Evolutionary conservation across 2,888 invertebrate genomes (phyloP), one percentile per base, ranked within the genome.

Genomic region (Drosophila helvetica): DNA sequence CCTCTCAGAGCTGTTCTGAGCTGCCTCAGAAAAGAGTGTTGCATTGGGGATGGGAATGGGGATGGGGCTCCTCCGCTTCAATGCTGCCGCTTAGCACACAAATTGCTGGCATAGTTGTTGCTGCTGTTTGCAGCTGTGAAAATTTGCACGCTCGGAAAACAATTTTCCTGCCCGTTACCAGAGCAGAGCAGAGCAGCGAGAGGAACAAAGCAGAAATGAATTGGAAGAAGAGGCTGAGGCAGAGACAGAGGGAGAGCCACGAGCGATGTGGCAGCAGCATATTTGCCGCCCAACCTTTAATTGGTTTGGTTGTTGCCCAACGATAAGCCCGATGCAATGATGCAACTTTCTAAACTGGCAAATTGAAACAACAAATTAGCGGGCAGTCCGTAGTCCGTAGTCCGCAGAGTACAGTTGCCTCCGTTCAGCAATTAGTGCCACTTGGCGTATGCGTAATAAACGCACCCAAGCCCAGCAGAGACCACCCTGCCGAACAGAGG

Each of bases 71-170:
- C 38, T 68, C 72, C 66, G 67, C 74, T 75, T 79, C 83, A 66
- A 77, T 67, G 77, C 75, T 78, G 82, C 77, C 87, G 82, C 87
- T 53, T 75, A 75, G 66, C 77, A 74, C 63, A 75, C 69, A 87
- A 87, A 85, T 87, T 87, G 74, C 77, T 82, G 74, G 83, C 85
- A 83, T 83, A 82, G 79, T 76, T 84, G 85, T 51, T 56, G 53
- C 19, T 70, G 64, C 51, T 62, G 54, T 33, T 72, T 73, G 61
- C 83, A 80, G 86, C 88, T 85, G 84, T 86, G 84, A 85, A 85
- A 85, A 88, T 85, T 85, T 86, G 86, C 88, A 86, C 84, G 83
- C 83, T 88, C 80, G 71, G 74, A 73, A 87, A 81, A 78, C 80
- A 76, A 82, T 86, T 83, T 88, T 78, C 74, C 79, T 78, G 83